Evolutionary conservation across 2,888 invertebrate genomes (phyloP).

Genomic region (Stenotaenia linearis): DNA sequence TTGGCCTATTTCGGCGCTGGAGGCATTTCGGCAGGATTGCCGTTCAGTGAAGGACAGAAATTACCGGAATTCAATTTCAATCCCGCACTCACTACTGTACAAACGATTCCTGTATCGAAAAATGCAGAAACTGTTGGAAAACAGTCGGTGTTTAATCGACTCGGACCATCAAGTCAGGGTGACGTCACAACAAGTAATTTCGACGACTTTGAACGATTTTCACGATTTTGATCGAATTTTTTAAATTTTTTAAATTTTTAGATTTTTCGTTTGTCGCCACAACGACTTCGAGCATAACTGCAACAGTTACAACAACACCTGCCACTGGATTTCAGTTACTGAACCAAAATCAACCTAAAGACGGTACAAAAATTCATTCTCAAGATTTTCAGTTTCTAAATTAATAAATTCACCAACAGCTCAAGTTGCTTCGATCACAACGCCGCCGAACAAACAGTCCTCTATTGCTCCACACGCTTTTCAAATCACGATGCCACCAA

Average conservation of each 20-base stretch:
- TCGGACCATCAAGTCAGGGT: not conserved
- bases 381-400: too few relatives aligned
- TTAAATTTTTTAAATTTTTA: not conserved
- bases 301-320: not conserved
- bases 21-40: conserved; percentile 33
- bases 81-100: not conserved
- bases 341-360: too few relatives aligned
- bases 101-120: not conserved
- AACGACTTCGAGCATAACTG: too few relatives aligned
- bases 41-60: conserved; percentile 46
- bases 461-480: conserved; percentile 56
- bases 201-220: too few relatives aligned
- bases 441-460: not conserved
- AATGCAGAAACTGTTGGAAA: not conserved
- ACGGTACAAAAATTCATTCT: too few relatives aligned
- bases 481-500: conserved; percentile 57
- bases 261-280: not conserved
- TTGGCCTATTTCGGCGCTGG: conserved; percentile 32
- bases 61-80: conserved; percentile 45
- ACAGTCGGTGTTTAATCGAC: not conserved
- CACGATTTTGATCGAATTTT: not conserved
- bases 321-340: not conserved
- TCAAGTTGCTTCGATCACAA: not conserved
- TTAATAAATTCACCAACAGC: too few relatives aligned
- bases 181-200: not conserved